Conservation (phyloP, 2,113 vertebrate species). For the Theristicus caerulescens region DNA sequence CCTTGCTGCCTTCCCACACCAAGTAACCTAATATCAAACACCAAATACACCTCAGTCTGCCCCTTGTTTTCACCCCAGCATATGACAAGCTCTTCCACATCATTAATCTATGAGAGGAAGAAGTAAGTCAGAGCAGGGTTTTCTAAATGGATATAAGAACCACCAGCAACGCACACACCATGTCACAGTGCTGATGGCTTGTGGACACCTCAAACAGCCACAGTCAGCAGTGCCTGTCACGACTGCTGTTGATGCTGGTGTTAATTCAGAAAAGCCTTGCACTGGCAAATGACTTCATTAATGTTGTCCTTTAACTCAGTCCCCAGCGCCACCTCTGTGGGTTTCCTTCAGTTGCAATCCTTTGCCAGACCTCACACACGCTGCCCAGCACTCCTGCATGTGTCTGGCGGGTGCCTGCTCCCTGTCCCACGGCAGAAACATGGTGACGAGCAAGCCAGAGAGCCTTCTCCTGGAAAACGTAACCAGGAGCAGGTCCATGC, state of each 20-base stretch:
- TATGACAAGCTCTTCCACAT: not conserved
- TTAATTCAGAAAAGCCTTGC: not conserved
- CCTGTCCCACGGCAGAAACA: not conserved
- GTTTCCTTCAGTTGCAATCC: not conserved
- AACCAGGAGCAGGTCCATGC: not conserved
- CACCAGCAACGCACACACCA: not conserved
- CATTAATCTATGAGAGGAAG: not conserved
- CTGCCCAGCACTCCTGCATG: not conserved
- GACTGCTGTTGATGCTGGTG: not conserved
- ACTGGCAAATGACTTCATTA: not conserved
- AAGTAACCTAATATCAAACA: not conserved
- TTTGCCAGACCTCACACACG: rapidly evolving
- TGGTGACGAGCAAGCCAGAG: not conserved
- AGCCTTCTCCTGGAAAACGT: not conserved
- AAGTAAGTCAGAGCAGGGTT: not conserved
- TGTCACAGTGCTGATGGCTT: not conserved
- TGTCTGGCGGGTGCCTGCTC: not conserved
- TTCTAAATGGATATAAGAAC: not conserved
- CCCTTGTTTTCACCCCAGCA: not conserved
- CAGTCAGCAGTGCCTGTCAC: not conserved
- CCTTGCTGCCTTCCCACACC: not conserved
- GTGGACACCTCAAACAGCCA: not conserved
- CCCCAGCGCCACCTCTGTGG: not conserved
- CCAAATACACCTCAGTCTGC: not conserved
- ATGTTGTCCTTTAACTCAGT: not conserved